A percentile compares a stretch with the other conserved stretches of the same genome.
Conservation (phyloP, 1,140 invertebrate species). For the Pseudomyrmex sp. region DNA sequence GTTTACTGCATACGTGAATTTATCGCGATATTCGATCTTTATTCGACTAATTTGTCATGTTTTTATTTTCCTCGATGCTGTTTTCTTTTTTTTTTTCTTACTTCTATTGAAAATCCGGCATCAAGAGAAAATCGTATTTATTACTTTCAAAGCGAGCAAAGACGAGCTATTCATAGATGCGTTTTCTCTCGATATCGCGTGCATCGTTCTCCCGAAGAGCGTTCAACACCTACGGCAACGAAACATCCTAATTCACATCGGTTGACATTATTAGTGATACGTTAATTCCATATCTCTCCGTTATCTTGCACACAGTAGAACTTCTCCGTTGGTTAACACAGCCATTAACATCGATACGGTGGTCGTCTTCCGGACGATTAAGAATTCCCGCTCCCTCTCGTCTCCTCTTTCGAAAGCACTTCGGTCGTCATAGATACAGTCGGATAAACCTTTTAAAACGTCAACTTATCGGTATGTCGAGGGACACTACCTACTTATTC, state of each 20-base stretch:
- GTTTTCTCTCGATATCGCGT: neutral
- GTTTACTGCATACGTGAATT: neutral
- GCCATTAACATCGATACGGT: slow-evolving; percentile 26
- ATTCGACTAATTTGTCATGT: neutral
- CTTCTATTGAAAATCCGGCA: no score
- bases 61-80: neutral
- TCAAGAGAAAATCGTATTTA: neutral
- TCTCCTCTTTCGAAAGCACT: neutral
- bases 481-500: slow-evolving; percentile 40
- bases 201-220: slow-evolving; percentile 6
- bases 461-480: slow-evolving; percentile 25
- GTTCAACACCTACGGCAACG: neutral
- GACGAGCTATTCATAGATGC: neutral
- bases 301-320: slow-evolving; percentile 41
- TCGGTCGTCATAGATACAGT: neutral
- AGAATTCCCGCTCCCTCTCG: neutral
- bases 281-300: slow-evolving; percentile 12
- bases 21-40: neutral
- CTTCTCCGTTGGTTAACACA: slow-evolving; percentile 15
- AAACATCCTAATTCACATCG: neutral
- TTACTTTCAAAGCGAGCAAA: neutral
- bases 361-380: slow-evolving; percentile 26
- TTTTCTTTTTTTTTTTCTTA: neutral
- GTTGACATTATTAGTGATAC: slow-evolving; percentile 14
- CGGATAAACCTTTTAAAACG: slow-evolving; percentile 57